Percentiles rank a stretch among this genome's conserved stretches.
Conservation (phyloP, 2,113 vertebrate species). For the Actinemys pallida region DNA sequence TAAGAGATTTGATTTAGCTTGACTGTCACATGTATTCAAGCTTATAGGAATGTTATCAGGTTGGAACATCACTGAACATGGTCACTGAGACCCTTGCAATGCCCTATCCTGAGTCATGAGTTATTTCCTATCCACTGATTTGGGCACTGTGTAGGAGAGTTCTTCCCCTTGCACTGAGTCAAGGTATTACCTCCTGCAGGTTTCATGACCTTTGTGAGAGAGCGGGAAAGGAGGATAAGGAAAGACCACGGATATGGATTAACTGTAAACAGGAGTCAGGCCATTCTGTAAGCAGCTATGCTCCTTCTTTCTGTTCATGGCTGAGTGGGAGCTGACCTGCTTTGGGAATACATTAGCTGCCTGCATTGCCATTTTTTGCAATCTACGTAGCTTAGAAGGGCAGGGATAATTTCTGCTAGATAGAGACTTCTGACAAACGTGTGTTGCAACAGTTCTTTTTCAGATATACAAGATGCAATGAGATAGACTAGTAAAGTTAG, state of each 20-base stretch:
- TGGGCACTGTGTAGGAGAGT: background rate
- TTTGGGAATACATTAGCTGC: background rate
- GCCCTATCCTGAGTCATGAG: background rate
- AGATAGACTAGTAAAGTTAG: background rate
- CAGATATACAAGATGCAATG: background rate
- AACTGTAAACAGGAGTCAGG: background rate
- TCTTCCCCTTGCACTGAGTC: background rate
- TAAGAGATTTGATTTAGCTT: constrained; percentile 18
- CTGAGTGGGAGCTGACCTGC: background rate
- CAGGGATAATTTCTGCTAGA: background rate
- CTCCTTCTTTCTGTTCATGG: background rate
- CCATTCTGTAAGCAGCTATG: background rate
- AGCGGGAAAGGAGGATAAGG: background rate
- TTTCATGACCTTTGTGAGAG: background rate
- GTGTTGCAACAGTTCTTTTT: background rate
- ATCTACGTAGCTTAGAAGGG: background rate
- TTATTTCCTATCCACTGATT: background rate
- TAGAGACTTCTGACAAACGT: background rate
- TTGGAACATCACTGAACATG: background rate
- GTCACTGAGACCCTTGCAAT: background rate
- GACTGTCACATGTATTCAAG: background rate
- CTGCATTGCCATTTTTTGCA: background rate
- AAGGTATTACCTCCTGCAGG: background rate
- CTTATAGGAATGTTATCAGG: background rate
- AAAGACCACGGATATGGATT: background rate